Base-by-base conservation (phyloP, 1,140 invertebrate genomes). In the Coboldia fuscipes region DNA sequence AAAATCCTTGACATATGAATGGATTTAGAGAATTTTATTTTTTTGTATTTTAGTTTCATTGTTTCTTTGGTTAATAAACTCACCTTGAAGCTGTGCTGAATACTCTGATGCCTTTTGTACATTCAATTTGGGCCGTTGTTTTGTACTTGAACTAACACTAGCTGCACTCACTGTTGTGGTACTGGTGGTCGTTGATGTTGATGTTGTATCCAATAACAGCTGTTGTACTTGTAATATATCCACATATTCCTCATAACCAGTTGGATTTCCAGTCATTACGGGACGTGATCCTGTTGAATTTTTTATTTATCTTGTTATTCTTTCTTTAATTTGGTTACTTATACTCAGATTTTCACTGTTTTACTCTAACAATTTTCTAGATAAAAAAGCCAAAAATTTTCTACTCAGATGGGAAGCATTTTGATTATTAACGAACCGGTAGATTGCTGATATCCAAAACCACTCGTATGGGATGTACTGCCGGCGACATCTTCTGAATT, bases 181-280 rank as follows among this genome's bases (percentile, higher is more conserved):
- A 14, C 43, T 42, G 21, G 42, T 42, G 2, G 45, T 42, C 4
- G 45, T 43, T 2, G 44, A 41, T n/a, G 37, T 31, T 15, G 31
- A 21, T 9, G 56, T 56, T 10, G 54, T 50, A 42, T 62, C 61
- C 33, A 63, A 39, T 4, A 63, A 42, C 22, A 63, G 36, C 39
- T 63, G 61, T 40, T 63, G 61, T 36, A 63, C 61, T 45, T 63
- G 61, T 30, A 63, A 41, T 21, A 63, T 63, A 40, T 63, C 61
- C 35, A 63, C 61, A 45, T 62, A 63, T 41, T 63, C 61, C 41
- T 63, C 61, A 12, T 40, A 39, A 30, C 41, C 39, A 32, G 23
- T 10, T 33, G 36, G n/a, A 35, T 24, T 35, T 33, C 9, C 9
- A 6, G 31, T 28, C 7, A 22, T 35, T n/a, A 18, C 21, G 12